phyloP scores from a whole-genome alignment of 2,888 invertebrate genomes.

The Drosophila hawaiiensis region DNA sequence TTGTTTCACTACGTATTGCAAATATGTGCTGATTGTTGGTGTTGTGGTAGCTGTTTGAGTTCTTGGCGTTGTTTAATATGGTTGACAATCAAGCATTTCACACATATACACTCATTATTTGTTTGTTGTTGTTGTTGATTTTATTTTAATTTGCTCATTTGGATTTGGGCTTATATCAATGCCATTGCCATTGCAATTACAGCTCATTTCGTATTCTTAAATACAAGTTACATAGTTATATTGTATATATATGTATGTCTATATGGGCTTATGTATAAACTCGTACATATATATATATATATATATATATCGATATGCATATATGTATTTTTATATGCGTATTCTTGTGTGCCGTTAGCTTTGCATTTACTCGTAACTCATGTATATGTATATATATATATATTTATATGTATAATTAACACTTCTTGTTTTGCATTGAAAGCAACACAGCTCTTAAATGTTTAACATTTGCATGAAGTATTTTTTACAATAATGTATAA shows the following conservation, averaged over 20 bases:
- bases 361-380: constrained; percentile 43
- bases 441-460: constrained; percentile 67
- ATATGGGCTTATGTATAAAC: constrained; percentile 33
- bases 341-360: constrained; percentile 51
- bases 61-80: constrained; percentile 59
- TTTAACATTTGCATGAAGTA: constrained; percentile 58
- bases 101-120: constrained; percentile 34
- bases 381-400: constrained; percentile 29
- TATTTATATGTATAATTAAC: constrained; percentile 45
- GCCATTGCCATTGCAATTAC: constrained; percentile 55
- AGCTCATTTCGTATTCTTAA: constrained; percentile 75
- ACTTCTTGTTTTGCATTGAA: constrained; percentile 39
- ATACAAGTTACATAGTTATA: constrained; percentile 72
- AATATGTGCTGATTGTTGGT: constrained; percentile 39
- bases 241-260: constrained; percentile 51
- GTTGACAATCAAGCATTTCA: constrained; percentile 72
- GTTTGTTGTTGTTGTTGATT: constrained; percentile 47
- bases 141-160: constrained; percentile 56
- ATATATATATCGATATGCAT: constrained; percentile 33
- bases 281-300: constrained; percentile 28
- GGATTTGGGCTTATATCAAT: constrained; percentile 27
- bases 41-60: constrained; percentile 15
- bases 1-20: constrained; percentile 32
- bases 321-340: constrained; percentile 37
- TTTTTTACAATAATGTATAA: constrained; percentile 56